Percentiles rank a stretch among this genome's conserved stretches.
These are phyloP conservation scores for Diarsia brunnea DNA, from an alignment of 2,888 invertebrate species.

Conservation along the genomic window DNA sequence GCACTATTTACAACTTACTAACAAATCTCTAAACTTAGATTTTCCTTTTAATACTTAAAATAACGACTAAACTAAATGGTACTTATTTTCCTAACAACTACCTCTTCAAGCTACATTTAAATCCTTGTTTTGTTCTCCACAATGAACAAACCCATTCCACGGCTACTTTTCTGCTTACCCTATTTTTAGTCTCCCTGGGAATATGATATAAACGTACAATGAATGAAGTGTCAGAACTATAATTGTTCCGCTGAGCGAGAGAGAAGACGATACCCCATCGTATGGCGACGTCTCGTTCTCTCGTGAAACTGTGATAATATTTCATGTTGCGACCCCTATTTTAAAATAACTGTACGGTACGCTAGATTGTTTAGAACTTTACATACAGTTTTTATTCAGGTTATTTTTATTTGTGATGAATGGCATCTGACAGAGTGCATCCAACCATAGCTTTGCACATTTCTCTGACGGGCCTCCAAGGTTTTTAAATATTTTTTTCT, in stretches of 20 bases:
- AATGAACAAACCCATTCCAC: conserved; percentile 49
- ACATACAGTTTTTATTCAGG: conserved; percentile 20
- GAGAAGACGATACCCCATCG: conserved; percentile 5
- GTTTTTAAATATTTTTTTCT: conserved; percentile 12
- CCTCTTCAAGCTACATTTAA: conserved; percentile 39
- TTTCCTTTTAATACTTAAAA: conserved; percentile 21
- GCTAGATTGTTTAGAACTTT: conserved; percentile 45
- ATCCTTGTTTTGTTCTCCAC: conserved; percentile 32
- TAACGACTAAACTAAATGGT: conserved; percentile 21
- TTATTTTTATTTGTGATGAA: conserved; percentile 42
- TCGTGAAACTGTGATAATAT: conserved; percentile 38
- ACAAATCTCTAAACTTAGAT: conserved; percentile 13
- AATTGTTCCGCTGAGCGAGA: conserved; percentile 58
- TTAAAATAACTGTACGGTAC: conserved; percentile 54
- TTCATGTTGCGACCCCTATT: conserved; percentile 53
- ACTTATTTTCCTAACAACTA: conserved; percentile 25
- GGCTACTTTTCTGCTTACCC: conserved; percentile 53
- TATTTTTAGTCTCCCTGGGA: conserved; percentile 46
- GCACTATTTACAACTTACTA: conserved; percentile 16
- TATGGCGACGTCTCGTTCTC: conserved; percentile 26
- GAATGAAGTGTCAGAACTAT: conserved; percentile 66
- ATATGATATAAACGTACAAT: conserved; percentile 51
- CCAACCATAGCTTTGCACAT: conserved; percentile 15
- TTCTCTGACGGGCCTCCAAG: background rate
- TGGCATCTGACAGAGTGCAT: conserved; percentile 34